Conservation (phyloP, 2,113 vertebrate genomes). For the Psophia crepitans region DNA sequence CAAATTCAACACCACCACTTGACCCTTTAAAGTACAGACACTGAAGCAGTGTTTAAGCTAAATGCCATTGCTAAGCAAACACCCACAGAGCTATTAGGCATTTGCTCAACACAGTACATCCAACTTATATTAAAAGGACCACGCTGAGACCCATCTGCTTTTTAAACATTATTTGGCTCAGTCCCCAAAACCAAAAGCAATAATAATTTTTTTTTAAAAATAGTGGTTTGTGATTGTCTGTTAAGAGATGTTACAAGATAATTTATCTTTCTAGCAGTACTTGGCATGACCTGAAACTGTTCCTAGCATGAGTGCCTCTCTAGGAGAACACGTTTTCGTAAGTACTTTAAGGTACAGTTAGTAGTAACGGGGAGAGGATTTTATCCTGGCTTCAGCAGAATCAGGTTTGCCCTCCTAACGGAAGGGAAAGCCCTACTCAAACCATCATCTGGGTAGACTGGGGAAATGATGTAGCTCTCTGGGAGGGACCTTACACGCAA, state of each 20-base stretch:
- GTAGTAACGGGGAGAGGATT: background rate
- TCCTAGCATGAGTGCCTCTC: background rate
- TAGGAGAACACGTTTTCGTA: background rate
- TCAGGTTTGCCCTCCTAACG: background rate
- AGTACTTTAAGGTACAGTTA: background rate
- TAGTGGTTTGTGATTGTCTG: background rate
- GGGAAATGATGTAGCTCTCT: background rate
- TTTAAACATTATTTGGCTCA: conserved; percentile 26
- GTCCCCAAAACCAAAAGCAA: background rate
- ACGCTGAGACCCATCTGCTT: conserved; percentile 51
- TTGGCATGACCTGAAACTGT: background rate
- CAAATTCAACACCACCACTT: background rate
- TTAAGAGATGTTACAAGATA: background rate
- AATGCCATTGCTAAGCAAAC: conserved; percentile 30
- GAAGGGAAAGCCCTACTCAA: background rate
- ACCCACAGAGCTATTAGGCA: conserved; percentile 22
- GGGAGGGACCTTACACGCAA: background rate
- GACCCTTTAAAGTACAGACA: conserved; percentile 10
- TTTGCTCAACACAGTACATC: conserved; percentile 24
- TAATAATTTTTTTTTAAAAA: background rate
- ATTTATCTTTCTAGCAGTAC: background rate
- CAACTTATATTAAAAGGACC: conserved; percentile 11
- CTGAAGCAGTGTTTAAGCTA: conserved; percentile 11
- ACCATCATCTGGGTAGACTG: background rate
- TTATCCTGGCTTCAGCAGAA: background rate